Evolutionary conservation across 1,140 invertebrate genomes (phyloP), one percentile per base, ranked within the genome.

Genomic region (Drosophila cardini): DNA sequence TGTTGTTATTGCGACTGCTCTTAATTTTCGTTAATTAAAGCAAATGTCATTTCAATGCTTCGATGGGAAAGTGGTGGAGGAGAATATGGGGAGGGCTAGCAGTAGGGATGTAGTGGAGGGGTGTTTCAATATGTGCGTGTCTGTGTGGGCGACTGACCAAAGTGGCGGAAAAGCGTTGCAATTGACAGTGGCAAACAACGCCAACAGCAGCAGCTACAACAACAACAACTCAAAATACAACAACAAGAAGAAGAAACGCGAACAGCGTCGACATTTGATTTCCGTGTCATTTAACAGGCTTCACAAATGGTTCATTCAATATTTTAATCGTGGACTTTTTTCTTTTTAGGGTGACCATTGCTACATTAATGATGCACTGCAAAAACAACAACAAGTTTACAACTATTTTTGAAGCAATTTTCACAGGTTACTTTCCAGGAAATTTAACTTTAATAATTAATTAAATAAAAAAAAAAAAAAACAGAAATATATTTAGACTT

Each of bases 11-110:
- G 42, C 40, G 56, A 64, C 67, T 76, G 69, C 57, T 56, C 64
- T 86, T 75, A 86, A 86, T 89, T 90, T 78, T 75, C 53, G 77
- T 89, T 89, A 89, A 89, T 89, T 89, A 90, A 89, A 89, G 78
- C 84, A 80, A 87, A 87, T 87, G 83, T 77, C 52, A 40, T 43
- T 30, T 36, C 48, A 53, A 42, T 55, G 67, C 46, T 70, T 40
- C 16, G 3, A 15, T 9, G 26, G 7, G 38, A 7, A 43, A 10
- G n/a, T 40, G 4, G n/a, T 26, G 21, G 15, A 45, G 21, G 32
- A 34, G 65, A 16, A 64, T 10, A 45, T 21, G 43, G 34, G 65
- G 15, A 68, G 9, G 48, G 26, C n/a, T n/a, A n/a, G n/a, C n/a
- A n/a, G n/a, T n/a, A n/a, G n/a, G n/a, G n/a, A n/a, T n/a, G n/a